Conservation (phyloP, 2,888 invertebrate genomes). For the Latheticus oryzae region DNA sequence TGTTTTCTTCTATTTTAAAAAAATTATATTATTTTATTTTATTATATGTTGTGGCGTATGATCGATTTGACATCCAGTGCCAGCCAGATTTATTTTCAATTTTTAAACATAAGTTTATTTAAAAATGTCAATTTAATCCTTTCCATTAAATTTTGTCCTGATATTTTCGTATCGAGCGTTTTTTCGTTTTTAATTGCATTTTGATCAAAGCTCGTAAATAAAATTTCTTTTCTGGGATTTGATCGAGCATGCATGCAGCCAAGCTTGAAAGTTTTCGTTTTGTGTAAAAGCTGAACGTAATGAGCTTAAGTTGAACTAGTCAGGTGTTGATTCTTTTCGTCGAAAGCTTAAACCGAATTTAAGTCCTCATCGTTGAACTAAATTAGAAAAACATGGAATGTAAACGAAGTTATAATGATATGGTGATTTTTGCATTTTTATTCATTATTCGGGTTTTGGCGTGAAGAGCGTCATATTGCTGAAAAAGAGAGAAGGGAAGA, state of each 20-base stretch:
- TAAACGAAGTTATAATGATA: slow-evolving; percentile 51
- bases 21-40: too few species aligned
- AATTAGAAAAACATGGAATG: slow-evolving; percentile 46
- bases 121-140: too few species aligned
- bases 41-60: too few species aligned
- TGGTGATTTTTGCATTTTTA: slow-evolving; percentile 50
- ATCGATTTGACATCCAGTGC: too few species aligned
- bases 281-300: slow-evolving; percentile 27
- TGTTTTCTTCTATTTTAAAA: too few species aligned
- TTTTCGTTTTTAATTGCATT: too few species aligned
- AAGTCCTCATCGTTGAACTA: slow-evolving; percentile 20
- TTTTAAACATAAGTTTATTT: too few species aligned
- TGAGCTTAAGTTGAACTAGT: slow-evolving; percentile 29
- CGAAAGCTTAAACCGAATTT: slow-evolving; percentile 28
- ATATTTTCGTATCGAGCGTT: too few species aligned
- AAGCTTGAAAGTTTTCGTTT: slow-evolving; percentile 10
- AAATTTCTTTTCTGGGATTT: slow-evolving; percentile 2
- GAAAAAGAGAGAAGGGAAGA: slow-evolving; percentile 27
- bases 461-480: slow-evolving; percentile 32
- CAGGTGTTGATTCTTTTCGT: slow-evolving; percentile 33
- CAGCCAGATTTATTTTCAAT: too few species aligned
- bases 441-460: slow-evolving; percentile 46
- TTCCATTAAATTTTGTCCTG: too few species aligned
- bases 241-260: too few species aligned
- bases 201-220: too few species aligned